phyloP scores from a whole-genome alignment of 2,888 invertebrate species.

The Catonia carolina region DNA sequence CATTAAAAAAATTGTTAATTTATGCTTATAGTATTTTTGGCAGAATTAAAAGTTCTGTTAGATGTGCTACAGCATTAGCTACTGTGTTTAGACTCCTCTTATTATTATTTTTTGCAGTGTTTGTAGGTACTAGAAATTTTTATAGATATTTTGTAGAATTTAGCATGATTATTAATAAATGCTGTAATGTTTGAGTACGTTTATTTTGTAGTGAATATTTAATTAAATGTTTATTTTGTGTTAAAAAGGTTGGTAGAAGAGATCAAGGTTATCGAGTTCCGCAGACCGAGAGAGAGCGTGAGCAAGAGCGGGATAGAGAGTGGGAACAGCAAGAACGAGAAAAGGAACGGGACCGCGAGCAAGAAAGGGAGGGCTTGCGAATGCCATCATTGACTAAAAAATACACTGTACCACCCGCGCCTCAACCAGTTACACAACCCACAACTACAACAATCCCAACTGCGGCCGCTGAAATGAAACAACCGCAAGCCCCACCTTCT shows the following conservation, averaged over 20 bases:
- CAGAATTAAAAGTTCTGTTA: no score
- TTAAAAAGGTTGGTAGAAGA: conserved; percentile 26
- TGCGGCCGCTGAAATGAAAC: conserved; percentile 27
- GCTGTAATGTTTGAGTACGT: no score
- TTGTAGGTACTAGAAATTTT: no score
- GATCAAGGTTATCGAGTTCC: conserved; percentile 17
- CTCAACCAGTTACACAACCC: conserved; percentile 17
- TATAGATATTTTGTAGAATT: no score
- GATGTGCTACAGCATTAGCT: no score
- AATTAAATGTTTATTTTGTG: no score
- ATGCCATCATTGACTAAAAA: conserved; percentile 7
- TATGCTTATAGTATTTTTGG: no score
- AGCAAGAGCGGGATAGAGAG: background rate
- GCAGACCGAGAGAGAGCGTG: conserved; percentile 10
- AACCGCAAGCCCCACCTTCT: conserved; percentile 28
- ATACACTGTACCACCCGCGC: conserved; percentile 1
- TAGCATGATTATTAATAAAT: no score
- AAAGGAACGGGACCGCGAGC: background rate
- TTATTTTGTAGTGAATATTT: no score
- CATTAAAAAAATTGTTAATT: no score
- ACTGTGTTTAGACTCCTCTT: no score
- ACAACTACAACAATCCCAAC: conserved; percentile 23
- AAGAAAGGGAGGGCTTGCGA: background rate
- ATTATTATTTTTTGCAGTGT: no score
- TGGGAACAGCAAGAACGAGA: background rate